Evolutionary conservation across 2,888 invertebrate genomes (phyloP), one percentile per base, ranked within the genome.

Genomic region (Coremacera marginata): DNA sequence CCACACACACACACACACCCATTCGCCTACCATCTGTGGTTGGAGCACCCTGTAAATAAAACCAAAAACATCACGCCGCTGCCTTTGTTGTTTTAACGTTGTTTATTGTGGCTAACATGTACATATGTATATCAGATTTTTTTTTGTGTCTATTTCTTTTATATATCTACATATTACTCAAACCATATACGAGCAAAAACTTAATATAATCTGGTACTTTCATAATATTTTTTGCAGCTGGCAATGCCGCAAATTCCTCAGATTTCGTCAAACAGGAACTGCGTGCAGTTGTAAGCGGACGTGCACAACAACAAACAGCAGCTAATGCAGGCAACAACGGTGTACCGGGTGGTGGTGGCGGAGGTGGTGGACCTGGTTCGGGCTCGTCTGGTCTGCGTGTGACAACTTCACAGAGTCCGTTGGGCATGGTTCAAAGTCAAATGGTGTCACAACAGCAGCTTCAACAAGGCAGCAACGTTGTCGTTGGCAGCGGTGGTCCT

Each of bases 241-340:
- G 92, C 84, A 91, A 90, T 85, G 92, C 91, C 85, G 92, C 91
- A 86, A 93, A 92, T 88, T 92, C 93, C 78, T 95, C 96, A 71
- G 97, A 97, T 90, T 97, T 94, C 90, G 97, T 97, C 83, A 93
- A 96, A 86, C 96, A 97, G 90, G 96, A 97, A 90, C 91, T 98
- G 85, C 92, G 97, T 83, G 96, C 96, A 70, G 94, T 95, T 80
- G 96, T 97, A 78, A 96, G 95, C 82, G 96, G 95, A 75, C 92
- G 97, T 85, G 94, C 95, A 52, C 91, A 92, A 82, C 89, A 89
- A 79, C 87, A 87, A 63, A 91, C 91, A 49, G 86, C 86, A 25
- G 84, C 86, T 0, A 84, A 82, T 16, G 82, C 82, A 44, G 83
- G 81, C 49, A 81, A 79, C 75, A 79, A 76, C 76, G 81, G 83